A percentile compares a stretch with the other conserved stretches of the same genome.
Conservation (phyloP, 1,140 invertebrate genomes). For the Hetaerina americana region DNA sequence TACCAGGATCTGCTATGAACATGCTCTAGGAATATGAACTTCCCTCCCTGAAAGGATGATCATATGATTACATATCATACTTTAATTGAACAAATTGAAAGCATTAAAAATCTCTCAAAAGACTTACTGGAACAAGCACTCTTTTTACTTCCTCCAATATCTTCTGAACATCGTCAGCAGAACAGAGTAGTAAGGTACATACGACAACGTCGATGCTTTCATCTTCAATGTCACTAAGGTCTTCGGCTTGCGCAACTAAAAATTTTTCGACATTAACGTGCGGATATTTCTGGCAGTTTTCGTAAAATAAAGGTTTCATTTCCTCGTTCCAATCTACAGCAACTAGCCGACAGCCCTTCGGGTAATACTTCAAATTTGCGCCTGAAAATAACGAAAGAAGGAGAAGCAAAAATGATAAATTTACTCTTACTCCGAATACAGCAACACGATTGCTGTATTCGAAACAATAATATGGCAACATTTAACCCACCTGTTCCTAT, state of each 20-base stretch:
- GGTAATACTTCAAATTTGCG: conserved; percentile 24
- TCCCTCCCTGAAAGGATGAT: background rate
- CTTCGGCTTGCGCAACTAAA: conserved; percentile 19
- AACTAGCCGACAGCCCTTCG: conserved; percentile 21
- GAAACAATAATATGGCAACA: background rate
- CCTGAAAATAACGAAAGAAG: conserved; percentile 14
- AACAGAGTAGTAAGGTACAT: conserved; percentile 23
- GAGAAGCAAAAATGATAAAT: background rate
- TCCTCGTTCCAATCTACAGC: conserved; percentile 23
- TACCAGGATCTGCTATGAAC: background rate
- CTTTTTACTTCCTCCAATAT: conserved; percentile 22
- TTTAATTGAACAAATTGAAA: background rate
- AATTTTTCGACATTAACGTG: conserved; percentile 22
- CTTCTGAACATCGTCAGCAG: conserved; percentile 18
- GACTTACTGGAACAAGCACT: conserved; percentile 24
- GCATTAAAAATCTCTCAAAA: background rate
- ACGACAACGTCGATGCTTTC: conserved; percentile 24
- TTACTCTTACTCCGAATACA: background rate
- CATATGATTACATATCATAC: too few relatives aligned
- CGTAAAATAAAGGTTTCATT: conserved; percentile 20
- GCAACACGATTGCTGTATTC: background rate
- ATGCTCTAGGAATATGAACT: background rate
- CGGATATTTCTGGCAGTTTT: conserved; percentile 17
- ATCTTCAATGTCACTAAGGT: conserved; percentile 17
- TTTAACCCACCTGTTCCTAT: background rate